Base-by-base conservation (phyloP, 2,888 invertebrate genomes). In the Achlya flavicornis region DNA sequence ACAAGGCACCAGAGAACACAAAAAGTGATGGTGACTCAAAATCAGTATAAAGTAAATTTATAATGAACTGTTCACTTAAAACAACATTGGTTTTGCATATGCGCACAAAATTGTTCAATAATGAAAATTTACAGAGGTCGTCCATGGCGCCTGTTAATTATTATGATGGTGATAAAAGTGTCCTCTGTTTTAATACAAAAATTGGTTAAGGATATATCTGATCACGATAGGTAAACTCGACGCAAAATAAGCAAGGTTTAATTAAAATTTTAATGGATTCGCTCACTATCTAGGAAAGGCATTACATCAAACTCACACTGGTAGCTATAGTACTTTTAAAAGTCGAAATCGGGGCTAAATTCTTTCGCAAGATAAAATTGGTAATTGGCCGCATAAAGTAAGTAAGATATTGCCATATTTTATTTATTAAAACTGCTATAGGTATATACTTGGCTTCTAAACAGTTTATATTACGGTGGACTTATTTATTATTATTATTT, bases 201-300 rank as follows among this genome's bases (percentile, higher is more conserved):
- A 69, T 68, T 68, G 68, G 66, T 66, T 68, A 68, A 62, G 61
- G 69, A 58, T 53, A 66, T 70, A 66, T 66, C 63, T 66, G 64
- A 64, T 69, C 72, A 68, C 68, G 69, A 67, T 72, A 69, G 71
- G 70, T 72, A 70, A 75, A 72, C 68, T 63, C 62, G 67, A 69
- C 74, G 59, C 70, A 65, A 26, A 26, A 26, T 68, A 75, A 72
- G 67, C 67, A 63, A 64, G 68, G 64, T 75, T 83, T 84, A 80
- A 86, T 86, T 86, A 82, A 84, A 83, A 77, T 79, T 80, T 81
- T 83, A 85, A 85, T 85, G 74, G 76, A 73, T 71, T 75, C 67
- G 72, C 70, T 69, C 69, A 74, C 74, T 74, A 81, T 75, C 71
- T 65, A 68, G 62, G 67, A 66, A 66, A 43, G 63, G 70, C 71